Base-by-base conservation (phyloP, 2,113 vertebrate species). In the Genyomyrus donnyi region DNA sequence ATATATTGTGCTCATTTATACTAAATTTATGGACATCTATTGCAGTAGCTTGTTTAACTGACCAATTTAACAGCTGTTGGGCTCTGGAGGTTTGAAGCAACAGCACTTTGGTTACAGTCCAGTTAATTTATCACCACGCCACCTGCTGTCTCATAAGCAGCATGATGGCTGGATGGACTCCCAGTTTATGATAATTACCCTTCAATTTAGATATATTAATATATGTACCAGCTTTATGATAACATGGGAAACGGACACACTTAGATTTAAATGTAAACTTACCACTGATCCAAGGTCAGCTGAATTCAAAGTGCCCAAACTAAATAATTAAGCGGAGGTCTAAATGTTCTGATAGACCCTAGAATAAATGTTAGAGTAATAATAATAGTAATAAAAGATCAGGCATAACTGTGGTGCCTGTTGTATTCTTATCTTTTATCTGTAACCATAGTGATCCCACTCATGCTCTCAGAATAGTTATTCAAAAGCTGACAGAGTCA, bases 71-170 rank as follows among this genome's bases (percentile, higher is more conserved):
- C 85, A 87, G 85, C 50, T 87, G 85, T 53, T 39, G 17, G 19
- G 27, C 17, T 53, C 49, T 87, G 5, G 48, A 48, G 62, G 48
- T 53, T 53, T 31, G 31, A 87, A 31, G 13, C 13, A 35, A n/a
- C 21, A 85, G 83, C 24, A 53, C 17, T 53, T 21, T 56, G 49
- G 27, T 53, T 11, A 53, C 27, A 6, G 50, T 35, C 11, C 10
- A 87, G 45, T 86, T 52, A 4, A 49, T 86, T 53, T 35, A 53
- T 5, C 13, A 53, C 31, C 31, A 87, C 5, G n/a, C n/a, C 50
- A 87, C 50, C 49, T 87, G 85, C 31, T 87, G 85, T 52, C 27
- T 27, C 27, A 87, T 87, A 53, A 87, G n/a, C 85, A 50, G 46
- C 13, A 48, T 50, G 24, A 52, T 3, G 0, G n/a, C n/a, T 50